Evolutionary conservation across 2,888 invertebrate genomes (phyloP).

Genomic region (Andrena bicolor): DNA sequence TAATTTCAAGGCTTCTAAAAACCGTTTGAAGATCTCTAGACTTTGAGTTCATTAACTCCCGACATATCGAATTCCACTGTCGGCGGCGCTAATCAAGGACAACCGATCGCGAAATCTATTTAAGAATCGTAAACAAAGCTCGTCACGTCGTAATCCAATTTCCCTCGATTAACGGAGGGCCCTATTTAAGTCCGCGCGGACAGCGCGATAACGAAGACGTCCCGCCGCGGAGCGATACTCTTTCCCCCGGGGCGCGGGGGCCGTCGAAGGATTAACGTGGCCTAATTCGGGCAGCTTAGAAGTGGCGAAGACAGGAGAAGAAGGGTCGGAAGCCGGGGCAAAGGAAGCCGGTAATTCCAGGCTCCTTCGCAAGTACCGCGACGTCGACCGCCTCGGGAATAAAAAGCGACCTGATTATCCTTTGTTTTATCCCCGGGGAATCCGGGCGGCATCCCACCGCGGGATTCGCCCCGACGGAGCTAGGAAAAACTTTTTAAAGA

Average conservation of each 20-base stretch:
- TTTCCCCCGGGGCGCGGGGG: not conserved
- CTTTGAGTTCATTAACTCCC: too few species aligned
- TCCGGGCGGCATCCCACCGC: constrained; percentile 62
- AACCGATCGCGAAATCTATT: constrained; percentile 3
- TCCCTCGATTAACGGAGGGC: constrained; percentile 28
- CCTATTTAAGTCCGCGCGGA: constrained; percentile 26
- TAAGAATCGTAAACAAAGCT: constrained; percentile 21
- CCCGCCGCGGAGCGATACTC: not conserved
- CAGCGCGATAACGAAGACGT: constrained; percentile 32
- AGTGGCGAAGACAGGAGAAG: constrained; percentile 50
- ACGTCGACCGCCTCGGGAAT: constrained; percentile 60
- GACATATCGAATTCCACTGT: not conserved
- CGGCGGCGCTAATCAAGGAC: not conserved
- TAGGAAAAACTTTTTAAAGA: constrained; percentile 76
- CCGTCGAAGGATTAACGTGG: constrained; percentile 54
- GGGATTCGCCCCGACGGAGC: constrained; percentile 49
- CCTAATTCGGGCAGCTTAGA: constrained; percentile 60
- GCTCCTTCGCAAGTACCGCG: constrained; percentile 39
- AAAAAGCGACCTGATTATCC: constrained; percentile 78
- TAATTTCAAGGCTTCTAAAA: too few species aligned
- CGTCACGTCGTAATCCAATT: constrained; percentile 44
- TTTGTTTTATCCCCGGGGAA: constrained; percentile 72
- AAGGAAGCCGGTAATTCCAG: constrained; percentile 64
- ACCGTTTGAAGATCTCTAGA: too few species aligned
- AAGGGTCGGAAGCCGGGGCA: constrained; percentile 49